Evolutionary conservation across 2,113 vertebrate species (phyloP).

Genomic region (Rafetus swinhoei): DNA sequence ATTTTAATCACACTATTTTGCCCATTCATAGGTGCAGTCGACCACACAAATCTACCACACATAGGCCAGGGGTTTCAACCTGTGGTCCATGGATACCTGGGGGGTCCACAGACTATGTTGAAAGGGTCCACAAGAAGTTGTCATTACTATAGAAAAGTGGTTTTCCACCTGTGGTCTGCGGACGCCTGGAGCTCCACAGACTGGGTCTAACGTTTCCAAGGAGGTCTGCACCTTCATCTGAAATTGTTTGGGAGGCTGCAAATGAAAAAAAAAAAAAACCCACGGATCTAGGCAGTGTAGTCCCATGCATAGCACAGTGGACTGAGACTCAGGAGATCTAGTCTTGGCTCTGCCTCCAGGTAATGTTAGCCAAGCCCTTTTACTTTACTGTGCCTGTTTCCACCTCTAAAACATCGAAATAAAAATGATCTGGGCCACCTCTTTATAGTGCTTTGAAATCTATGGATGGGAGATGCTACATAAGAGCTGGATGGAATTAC

Average conservation of each 20-base stretch:
- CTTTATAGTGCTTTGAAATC: not conserved
- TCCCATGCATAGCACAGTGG: not conserved
- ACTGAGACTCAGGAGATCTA: not conserved
- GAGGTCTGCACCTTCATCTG: too few relatives aligned
- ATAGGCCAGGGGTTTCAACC: not conserved
- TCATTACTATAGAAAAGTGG: too few relatives aligned
- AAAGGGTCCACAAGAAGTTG: too few relatives aligned
- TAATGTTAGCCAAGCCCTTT: not conserved
- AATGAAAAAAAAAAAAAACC: too few relatives aligned
- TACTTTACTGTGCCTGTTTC: not conserved
- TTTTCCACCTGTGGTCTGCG: too few relatives aligned
- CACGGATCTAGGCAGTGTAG: not conserved
- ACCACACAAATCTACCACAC: not conserved
- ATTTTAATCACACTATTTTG: not conserved
- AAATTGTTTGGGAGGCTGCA: too few relatives aligned
- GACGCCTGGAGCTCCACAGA: too few relatives aligned
- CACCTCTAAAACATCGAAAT: not conserved
- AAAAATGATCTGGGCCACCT: not conserved
- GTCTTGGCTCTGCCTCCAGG: not conserved
- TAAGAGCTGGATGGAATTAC: fast-evolving
- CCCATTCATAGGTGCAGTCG: not conserved
- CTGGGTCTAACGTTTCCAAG: too few relatives aligned
- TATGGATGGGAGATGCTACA: fast-evolving
- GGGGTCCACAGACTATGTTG: too few relatives aligned
- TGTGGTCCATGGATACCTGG: too few relatives aligned